These are phyloP conservation scores for Temnothorax longispinosus DNA, from an alignment of 1,140 invertebrate species.

Conservation along the genomic window DNA sequence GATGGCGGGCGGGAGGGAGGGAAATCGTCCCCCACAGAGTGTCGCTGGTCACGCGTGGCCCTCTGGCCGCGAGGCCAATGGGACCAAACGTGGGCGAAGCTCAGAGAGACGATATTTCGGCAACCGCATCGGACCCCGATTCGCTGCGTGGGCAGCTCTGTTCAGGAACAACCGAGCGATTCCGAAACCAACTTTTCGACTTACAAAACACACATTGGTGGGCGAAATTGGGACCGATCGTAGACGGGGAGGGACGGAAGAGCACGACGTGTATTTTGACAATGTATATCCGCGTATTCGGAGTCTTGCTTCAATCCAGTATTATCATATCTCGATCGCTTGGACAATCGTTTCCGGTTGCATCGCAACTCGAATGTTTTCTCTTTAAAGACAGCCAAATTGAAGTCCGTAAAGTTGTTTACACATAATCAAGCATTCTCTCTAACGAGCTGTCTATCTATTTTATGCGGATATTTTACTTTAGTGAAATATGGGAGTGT, in stretches of 20 bases:
- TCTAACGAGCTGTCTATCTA: neutral
- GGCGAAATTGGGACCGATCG: slow-evolving; percentile 61
- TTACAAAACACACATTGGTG: slow-evolving; percentile 69
- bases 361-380: neutral
- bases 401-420: neutral
- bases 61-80: neutral
- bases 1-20: too few relatives aligned
- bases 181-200: slow-evolving; percentile 73
- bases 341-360: slow-evolving; percentile 76
- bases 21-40: neutral
- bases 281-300: slow-evolving; percentile 24
- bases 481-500: neutral
- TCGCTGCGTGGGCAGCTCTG: slow-evolving; percentile 60
- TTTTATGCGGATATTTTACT: neutral
- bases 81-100: slow-evolving; percentile 70
- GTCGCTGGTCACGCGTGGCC: slow-evolving; percentile 28
- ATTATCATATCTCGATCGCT: slow-evolving; percentile 74
- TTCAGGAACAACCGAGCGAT: slow-evolving; percentile 61
- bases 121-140: slow-evolving; percentile 55
- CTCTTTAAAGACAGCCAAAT: neutral
- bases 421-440: neutral
- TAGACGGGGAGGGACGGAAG: neutral
- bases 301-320: slow-evolving; percentile 16
- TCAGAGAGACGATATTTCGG: slow-evolving; percentile 70
- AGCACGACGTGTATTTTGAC: slow-evolving; percentile 30